Percentiles rank a stretch among this genome's conserved stretches.
Evolutionary conservation across 2,888 invertebrate species (phyloP).

Genomic region (Zele albiditarsus): DNA sequence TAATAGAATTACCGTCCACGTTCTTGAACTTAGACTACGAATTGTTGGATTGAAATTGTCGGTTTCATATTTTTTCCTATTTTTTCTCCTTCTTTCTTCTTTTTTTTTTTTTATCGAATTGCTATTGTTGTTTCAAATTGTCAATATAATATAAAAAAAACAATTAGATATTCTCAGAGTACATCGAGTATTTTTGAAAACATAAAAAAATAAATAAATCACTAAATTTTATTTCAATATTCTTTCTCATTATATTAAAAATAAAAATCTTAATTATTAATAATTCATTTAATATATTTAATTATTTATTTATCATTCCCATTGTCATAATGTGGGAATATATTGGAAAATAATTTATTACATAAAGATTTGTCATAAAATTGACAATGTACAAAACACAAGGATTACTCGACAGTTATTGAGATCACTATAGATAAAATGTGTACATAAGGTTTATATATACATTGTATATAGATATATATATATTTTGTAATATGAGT

Average conservation of each 20-base stretch:
- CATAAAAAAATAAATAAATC: too few relatives aligned
- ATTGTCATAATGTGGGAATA: constrained; percentile 14
- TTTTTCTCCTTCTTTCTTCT: not conserved
- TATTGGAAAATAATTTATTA: constrained; percentile 15
- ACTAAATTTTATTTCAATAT: too few relatives aligned
- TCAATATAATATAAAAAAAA: too few relatives aligned
- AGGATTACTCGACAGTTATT: constrained; percentile 27
- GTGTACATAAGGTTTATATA: not conserved
- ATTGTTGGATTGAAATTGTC: constrained; percentile 68
- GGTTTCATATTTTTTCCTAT: constrained; percentile 33
- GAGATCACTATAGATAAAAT: constrained; percentile 5
- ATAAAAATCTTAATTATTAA: too few relatives aligned
- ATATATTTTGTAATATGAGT: constrained; percentile 53
- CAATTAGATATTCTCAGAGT: too few relatives aligned
- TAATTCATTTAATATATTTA: not conserved
- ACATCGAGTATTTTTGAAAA: too few relatives aligned
- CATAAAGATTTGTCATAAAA: not conserved
- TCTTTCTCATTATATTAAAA: too few relatives aligned
- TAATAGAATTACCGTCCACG: constrained; percentile 72
- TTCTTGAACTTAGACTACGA: constrained; percentile 38
- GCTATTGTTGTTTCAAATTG: too few relatives aligned
- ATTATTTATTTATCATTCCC: not conserved
- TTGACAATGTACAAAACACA: not conserved
- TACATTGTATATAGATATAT: not conserved
- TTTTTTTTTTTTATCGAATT: not conserved